Evolutionary conservation across 2,113 vertebrate species (phyloP).

Genomic region (Petroica traversi): DNA sequence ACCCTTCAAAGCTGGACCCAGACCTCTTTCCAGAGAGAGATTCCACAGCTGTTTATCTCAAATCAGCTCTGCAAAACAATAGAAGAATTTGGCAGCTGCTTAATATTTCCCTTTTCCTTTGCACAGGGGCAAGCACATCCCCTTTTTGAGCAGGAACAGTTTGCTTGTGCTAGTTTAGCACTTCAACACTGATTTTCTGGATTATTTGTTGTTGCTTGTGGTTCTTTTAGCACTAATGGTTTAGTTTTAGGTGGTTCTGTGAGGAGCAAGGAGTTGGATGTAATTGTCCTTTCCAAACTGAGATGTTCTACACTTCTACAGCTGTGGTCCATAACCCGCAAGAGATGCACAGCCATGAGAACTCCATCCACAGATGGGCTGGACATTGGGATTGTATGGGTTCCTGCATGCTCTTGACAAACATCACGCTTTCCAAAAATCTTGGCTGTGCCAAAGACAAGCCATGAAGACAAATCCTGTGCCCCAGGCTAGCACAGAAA

Average conservation of each 20-base stretch:
- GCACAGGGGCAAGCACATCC: background rate
- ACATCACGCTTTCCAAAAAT: background rate
- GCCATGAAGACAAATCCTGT: background rate
- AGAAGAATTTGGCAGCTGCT: background rate
- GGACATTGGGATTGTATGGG: accelerated
- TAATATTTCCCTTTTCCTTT: background rate
- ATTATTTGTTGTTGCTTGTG: background rate
- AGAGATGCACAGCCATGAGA: background rate
- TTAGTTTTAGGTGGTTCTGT: background rate
- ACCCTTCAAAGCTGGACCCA: background rate
- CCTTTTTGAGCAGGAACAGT: background rate
- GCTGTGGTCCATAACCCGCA: background rate
- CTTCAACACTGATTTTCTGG: background rate
- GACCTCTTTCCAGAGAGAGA: background rate
- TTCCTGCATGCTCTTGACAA: background rate
- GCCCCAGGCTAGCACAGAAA: background rate
- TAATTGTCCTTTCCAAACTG: background rate
- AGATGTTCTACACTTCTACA: background rate
- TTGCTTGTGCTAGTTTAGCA: background rate
- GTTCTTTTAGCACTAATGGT: background rate
- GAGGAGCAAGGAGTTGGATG: background rate
- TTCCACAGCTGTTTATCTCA: background rate
- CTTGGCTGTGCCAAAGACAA: background rate
- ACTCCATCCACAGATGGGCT: background rate
- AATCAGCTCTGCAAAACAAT: background rate